Conservation (phyloP, 2,888 invertebrate species). For the Tuta absoluta region DNA sequence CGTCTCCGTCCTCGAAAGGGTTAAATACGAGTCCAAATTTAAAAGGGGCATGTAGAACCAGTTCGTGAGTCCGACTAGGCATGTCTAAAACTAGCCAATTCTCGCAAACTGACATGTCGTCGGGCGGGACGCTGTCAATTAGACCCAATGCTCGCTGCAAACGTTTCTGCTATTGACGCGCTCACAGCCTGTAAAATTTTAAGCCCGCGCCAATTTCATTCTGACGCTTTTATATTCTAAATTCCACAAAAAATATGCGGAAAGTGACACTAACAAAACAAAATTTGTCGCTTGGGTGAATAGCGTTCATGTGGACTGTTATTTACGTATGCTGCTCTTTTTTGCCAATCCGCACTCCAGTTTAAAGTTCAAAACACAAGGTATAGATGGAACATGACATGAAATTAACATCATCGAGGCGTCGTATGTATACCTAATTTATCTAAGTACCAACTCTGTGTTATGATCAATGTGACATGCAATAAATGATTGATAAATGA, state of each 20-base stretch:
- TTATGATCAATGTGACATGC: no score
- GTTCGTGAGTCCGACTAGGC: background rate
- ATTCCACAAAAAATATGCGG: background rate
- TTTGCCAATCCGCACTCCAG: background rate
- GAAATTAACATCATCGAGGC: no score
- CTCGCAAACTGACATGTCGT: constrained; percentile 33
- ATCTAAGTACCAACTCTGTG: no score
- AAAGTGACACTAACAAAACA: background rate
- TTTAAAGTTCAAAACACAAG: background rate
- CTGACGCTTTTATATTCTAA: constrained; percentile 12
- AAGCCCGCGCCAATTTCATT: constrained; percentile 17
- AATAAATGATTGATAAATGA: no score
- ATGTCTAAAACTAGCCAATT: constrained; percentile 15
- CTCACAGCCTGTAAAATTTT: constrained; percentile 23
- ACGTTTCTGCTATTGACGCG: constrained; percentile 21
- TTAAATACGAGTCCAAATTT: background rate
- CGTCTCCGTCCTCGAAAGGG: constrained; percentile 4
- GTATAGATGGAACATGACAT: no score
- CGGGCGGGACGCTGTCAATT: constrained; percentile 24
- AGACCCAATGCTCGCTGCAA: constrained; percentile 12
- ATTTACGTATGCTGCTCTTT: background rate
- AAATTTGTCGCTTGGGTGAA: constrained; percentile 1
- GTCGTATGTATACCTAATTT: no score
- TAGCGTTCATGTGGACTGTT: background rate
- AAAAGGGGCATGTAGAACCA: background rate